phyloP scores from a whole-genome alignment of 2,113 vertebrate genomes.

The Gallinago undulata region DNA sequence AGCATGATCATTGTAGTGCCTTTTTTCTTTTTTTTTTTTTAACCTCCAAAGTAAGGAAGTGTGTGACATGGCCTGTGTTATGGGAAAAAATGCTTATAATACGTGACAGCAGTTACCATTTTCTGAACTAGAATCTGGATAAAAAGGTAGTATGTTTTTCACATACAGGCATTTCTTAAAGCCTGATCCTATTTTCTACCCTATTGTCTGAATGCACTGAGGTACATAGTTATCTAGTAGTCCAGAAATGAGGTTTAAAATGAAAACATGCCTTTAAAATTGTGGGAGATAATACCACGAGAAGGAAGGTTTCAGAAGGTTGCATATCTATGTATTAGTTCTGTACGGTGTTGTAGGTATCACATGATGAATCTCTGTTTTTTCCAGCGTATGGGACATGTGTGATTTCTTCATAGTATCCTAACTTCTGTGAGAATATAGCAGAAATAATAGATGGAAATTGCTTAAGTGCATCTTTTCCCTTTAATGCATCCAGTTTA shows the following conservation, averaged over 20 bases:
- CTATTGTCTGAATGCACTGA: not conserved
- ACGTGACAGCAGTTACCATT: fast-evolving
- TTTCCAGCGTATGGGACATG: not conserved
- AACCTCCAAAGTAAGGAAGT: not conserved
- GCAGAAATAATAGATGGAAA: not conserved
- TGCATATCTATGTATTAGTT: not conserved
- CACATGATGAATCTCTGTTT: not conserved
- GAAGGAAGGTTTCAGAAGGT: not conserved
- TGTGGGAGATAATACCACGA: not conserved
- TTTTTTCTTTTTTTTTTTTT: not conserved
- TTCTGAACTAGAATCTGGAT: not conserved
- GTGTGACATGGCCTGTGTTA: not conserved
- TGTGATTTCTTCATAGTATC: not conserved
- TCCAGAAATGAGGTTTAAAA: not conserved
- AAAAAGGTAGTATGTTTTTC: not conserved
- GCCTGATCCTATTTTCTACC: not conserved
- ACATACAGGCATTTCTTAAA: not conserved
- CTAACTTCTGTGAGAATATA: not conserved
- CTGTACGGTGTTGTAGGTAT: not conserved
- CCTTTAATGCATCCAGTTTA: not conserved
- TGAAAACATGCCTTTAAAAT: not conserved
- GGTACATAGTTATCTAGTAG: not conserved
- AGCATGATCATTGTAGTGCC: not conserved
- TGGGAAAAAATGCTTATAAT: not conserved
- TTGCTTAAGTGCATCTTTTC: not conserved